Base-by-base conservation (phyloP, 2,113 vertebrate genomes). In the Sardina pilchardus region DNA sequence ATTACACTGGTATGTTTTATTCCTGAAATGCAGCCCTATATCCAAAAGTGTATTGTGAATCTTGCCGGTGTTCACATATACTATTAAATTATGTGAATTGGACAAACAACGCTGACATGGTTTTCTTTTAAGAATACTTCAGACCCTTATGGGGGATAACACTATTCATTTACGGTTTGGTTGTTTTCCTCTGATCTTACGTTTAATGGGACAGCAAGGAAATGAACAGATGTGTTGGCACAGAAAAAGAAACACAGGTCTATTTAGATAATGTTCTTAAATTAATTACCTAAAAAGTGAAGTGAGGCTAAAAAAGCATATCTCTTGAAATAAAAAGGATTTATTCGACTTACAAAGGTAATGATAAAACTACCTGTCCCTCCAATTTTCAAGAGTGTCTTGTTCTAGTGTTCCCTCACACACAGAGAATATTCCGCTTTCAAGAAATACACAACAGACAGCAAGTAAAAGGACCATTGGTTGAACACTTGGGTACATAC, bases 271-370 rank as follows among this genome's bases (percentile, higher is more conserved):
- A 36, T 39, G 71, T 16, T 78, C 30, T 17, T 34, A 42, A 42
- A 42, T 42, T 2, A 75, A 71, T 85, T 21, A 50, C 71, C 50
- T 43, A 43, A 45, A 50, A 75, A 87, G 34, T 81, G 81, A 39
- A 78, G 89, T 30, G 84, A 87, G 12, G 84, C 45, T 59, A 82
- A 85, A 91, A 91, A 83, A 86, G 1, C 87, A 88, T 78, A 78
- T 30, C 71, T 90, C 90, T 92, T 94, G 94, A 95, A 95, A 95
- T 94, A 92, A 95, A 96, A 97, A 95, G 90, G 94, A 96, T 96
- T 97, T 96, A 97, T 96, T 96, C 93, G 96, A 95, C 94, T 96
- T 97, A 96, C 93, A 97, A 97, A 96, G 95, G 91, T 94, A 96
- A 95, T 93, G 94, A 97, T 93, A 94, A 95, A 94, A 93, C 94